A percentile compares a stretch with the other conserved stretches of the same genome.
Evolutionary conservation across 2,888 invertebrate genomes (phyloP).

Genomic region (Acrobeloides nanus): DNA sequence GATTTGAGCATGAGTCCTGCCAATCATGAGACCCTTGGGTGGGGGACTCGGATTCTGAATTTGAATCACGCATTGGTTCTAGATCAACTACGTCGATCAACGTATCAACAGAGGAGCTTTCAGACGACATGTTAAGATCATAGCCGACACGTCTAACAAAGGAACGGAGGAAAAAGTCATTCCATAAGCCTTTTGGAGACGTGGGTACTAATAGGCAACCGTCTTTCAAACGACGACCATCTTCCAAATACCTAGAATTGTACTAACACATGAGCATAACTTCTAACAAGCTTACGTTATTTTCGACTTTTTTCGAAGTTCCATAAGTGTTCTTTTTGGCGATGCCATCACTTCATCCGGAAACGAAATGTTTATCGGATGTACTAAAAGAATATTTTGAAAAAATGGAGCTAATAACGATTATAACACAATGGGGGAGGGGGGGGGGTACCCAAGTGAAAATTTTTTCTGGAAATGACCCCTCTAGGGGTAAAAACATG

Average conservation of each 20-base stretch:
- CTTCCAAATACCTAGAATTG: constrained; percentile 16
- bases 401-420: too few species aligned
- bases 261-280: neutral
- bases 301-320: constrained; percentile 9
- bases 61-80: constrained; percentile 13
- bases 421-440: too few species aligned
- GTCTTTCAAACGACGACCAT: constrained; percentile 19
- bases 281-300: constrained; percentile 20
- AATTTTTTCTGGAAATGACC: too few species aligned
- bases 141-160: constrained; percentile 19
- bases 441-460: too few species aligned
- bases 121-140: constrained; percentile 13
- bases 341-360: constrained; percentile 21
- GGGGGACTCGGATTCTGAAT: too few species aligned
- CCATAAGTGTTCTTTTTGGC: constrained; percentile 17
- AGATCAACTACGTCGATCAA: constrained; percentile 25
- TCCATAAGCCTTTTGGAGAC: constrained; percentile 18
- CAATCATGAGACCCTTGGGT: too few species aligned
- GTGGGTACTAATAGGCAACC: constrained; percentile 18
- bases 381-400: too few species aligned
- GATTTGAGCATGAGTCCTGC: too few species aligned
- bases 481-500: too few species aligned
- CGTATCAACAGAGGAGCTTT: constrained; percentile 16
- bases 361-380: constrained; percentile 29
- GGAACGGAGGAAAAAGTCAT: constrained; percentile 19